Evolutionary conservation across 1,140 invertebrate species (phyloP).

Genomic region (Megalopta genalis): DNA sequence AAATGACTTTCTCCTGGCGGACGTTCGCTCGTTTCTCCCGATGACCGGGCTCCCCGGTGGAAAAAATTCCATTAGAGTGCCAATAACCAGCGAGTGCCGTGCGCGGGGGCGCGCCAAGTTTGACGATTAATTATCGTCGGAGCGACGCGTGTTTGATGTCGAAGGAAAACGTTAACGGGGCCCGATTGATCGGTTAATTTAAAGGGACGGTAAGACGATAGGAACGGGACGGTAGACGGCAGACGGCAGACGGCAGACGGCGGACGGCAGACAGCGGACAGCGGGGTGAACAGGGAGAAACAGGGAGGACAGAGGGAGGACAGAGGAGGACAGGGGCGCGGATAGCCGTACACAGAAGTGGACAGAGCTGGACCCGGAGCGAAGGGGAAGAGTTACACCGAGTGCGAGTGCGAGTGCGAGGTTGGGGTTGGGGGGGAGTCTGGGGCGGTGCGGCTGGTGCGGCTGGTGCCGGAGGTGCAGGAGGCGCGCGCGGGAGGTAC

Average conservation of each 20-base stretch:
- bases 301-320: constrained; percentile 42
- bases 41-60: constrained; percentile 48
- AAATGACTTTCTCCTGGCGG: constrained; percentile 41
- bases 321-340: constrained; percentile 35
- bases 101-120: constrained; percentile 47
- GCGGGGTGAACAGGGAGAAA: constrained; percentile 35
- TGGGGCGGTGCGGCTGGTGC: constrained; percentile 2
- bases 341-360: not conserved
- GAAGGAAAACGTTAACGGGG: constrained; percentile 64
- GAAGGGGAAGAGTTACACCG: constrained; percentile 23
- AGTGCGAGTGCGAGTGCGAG: constrained; percentile 27
- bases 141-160: constrained; percentile 76
- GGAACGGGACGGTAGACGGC: constrained; percentile 45
- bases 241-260: constrained; percentile 20
- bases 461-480: constrained; percentile 15
- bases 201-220: constrained; percentile 72
- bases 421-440: constrained; percentile 7
- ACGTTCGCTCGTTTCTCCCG: constrained; percentile 26
- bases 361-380: not conserved
- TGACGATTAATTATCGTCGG: constrained; percentile 77
- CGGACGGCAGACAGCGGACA: constrained; percentile 41
- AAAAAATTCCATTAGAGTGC: constrained; percentile 62
- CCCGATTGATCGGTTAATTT: constrained; percentile 79
- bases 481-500: constrained; percentile 33
- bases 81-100: constrained; percentile 55